Percentiles rank a stretch among this genome's conserved stretches.
Conservation (phyloP, 2,888 invertebrate genomes). For the Iselma pallidipennis region DNA sequence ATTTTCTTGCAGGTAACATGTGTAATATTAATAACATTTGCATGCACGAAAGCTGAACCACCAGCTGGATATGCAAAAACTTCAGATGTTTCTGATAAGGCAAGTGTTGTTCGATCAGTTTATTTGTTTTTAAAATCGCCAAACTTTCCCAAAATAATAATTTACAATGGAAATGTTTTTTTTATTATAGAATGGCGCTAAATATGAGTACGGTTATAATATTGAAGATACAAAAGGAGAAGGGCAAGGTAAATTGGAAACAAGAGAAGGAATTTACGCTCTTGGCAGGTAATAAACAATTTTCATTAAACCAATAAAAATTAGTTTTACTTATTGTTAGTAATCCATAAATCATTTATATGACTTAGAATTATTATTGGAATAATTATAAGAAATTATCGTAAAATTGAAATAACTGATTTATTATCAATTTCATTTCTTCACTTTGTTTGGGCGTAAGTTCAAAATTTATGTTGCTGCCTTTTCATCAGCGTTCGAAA, state of each 20-base stretch:
- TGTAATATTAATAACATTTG: conserved; percentile 46
- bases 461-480: not conserved
- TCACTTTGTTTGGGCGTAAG: not conserved
- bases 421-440: not conserved
- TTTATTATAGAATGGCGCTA: conserved; percentile 55
- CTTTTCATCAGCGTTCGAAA: not conserved
- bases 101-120: conserved; percentile 36
- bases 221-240: conserved; percentile 53
- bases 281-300: conserved; percentile 51
- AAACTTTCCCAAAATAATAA: not conserved
- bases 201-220: conserved; percentile 60
- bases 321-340: not conserved
- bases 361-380: not conserved
- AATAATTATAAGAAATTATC: too few species aligned
- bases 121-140: too few species aligned
- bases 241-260: conserved; percentile 56
- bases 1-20: conserved; percentile 51
- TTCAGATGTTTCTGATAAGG: conserved; percentile 51
- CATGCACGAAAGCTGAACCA: conserved; percentile 43
- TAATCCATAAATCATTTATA: not conserved
- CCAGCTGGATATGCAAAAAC: conserved; percentile 54
- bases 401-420: too few species aligned
- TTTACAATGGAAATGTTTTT: not conserved
- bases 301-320: not conserved
- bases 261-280: conserved; percentile 55